Evolutionary conservation across 2,113 vertebrate genomes (phyloP), one percentile per base, ranked within the genome.

Genomic region (Phylloscopus trochilus): DNA sequence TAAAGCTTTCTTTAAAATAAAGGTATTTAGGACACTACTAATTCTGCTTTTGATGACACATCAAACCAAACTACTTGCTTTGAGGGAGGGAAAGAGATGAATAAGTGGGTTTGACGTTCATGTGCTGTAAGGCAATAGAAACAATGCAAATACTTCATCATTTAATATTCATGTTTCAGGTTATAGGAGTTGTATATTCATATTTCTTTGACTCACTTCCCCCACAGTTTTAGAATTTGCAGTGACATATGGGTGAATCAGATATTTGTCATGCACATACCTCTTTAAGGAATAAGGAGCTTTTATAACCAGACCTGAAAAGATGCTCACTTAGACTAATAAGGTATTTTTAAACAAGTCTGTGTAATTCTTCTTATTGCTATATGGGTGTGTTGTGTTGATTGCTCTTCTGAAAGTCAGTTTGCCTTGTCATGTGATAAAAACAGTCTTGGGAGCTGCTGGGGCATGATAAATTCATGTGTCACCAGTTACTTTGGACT

Each of bases 151-250:
- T 90, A 83, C 69, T 96, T 95, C 55, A 80, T 87, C 10, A 17
- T 83, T 92, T 87, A 86, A 69, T 96, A 95, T 95, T 97, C 95
- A 89, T 19, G 1, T 95, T 94, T 92, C 46, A 89, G 94, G 83
- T 77, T 72, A 39, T 43, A 53, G 49, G 72, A 66, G 44, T 70
- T 88, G 87, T 91, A 83, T 89, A 92, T 94, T 95, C 93, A 27
- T 94, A 73, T 84, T 93, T 90, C 81, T 93, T 94, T 94, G 92
- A 95, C 95, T 97, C 84, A 60, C 75, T 93, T 93, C 88, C 93
- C 88, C 96, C 94, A 90, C 51, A 62, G 4, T 86, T 91, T 79
- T 81, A 77, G 92, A 86, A 83, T 96, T 95, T 96, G 66, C 68
- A 69, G 62, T 60, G 73, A 91, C 73, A 75, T 70, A 24, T 70